Evolutionary conservation across 2,113 vertebrate genomes (phyloP).

Genomic region (Atlantisia rogersi): DNA sequence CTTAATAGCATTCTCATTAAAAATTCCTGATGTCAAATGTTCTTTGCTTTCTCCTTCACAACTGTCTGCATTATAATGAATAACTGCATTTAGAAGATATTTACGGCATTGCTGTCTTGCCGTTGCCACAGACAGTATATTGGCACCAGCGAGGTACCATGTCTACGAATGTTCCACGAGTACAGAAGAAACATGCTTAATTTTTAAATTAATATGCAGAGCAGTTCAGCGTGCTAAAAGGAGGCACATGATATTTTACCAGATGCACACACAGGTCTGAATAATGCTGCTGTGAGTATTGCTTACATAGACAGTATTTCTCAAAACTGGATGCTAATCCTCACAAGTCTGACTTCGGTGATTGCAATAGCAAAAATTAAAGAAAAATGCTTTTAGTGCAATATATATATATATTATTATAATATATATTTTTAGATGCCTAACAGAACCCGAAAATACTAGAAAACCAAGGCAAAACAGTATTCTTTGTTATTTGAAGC

Average conservation of each 20-base stretch:
- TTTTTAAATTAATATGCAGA: not conserved
- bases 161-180: rapidly evolving
- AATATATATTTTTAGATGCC: not conserved
- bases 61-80: not conserved
- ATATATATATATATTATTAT: no score
- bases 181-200: not conserved
- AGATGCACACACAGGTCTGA: not conserved
- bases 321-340: not conserved
- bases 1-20: not conserved
- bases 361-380: not conserved
- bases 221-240: not conserved
- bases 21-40: not conserved
- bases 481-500: not conserved
- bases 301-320: not conserved
- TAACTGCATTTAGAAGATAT: not conserved
- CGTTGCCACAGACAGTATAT: not conserved
- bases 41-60: not conserved
- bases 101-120: not conserved
- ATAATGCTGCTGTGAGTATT: not conserved
- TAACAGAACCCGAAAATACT: not conserved
- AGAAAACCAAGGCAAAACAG: not conserved
- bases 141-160: not conserved
- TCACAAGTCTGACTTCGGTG: not conserved
- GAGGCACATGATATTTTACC: not conserved
- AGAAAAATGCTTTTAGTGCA: not conserved